phyloP scores from a whole-genome alignment of 35 echinoderm and acorn worm species.

The Patiria miniata region DNA sequence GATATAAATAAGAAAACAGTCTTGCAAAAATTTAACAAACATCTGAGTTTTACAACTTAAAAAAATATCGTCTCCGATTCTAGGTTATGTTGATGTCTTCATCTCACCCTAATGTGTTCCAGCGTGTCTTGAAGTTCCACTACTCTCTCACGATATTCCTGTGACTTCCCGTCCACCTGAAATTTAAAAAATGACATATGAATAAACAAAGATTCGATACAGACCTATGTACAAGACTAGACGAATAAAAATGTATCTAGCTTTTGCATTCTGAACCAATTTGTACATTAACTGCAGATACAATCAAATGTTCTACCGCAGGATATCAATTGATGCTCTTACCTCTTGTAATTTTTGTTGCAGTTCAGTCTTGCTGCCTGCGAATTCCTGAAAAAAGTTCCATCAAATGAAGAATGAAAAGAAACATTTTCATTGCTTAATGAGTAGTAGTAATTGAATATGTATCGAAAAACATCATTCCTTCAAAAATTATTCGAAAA shows the following conservation, averaged over 20 bases:
- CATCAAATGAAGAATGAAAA: no score
- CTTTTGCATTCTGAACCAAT: background rate
- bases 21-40: no score
- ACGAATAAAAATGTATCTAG: no score
- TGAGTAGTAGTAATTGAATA: no score
- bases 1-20: no score
- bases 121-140: constrained; percentile 77
- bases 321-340: background rate
- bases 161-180: constrained; percentile 51
- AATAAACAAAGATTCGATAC: no score
- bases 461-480: no score
- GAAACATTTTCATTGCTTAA: no score
- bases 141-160: constrained; percentile 72
- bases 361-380: constrained; percentile 48
- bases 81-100: background rate
- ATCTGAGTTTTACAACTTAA: no score
- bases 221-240: no score
- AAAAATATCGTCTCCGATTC: no score
- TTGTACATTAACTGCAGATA: background rate
- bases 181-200: background rate
- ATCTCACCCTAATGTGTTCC: constrained; percentile 79
- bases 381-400: constrained; percentile 37
- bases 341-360: constrained; percentile 68
- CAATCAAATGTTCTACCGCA: background rate
- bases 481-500: no score